These are phyloP conservation scores for Anagyrus pseudococci DNA, from an alignment of 2,888 invertebrate species.

Conservation along the genomic window DNA sequence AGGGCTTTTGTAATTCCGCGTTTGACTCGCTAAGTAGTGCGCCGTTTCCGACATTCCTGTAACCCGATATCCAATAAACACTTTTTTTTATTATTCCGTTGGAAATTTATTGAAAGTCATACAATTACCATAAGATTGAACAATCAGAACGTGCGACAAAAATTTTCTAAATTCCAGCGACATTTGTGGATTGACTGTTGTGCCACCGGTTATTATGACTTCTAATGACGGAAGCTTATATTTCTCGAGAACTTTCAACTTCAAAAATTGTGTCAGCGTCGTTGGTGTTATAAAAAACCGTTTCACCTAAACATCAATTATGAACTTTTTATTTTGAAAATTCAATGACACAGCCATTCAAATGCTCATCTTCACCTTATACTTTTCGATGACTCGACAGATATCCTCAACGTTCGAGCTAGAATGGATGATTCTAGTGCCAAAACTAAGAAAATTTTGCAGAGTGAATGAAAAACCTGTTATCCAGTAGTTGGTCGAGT, in stretches of 20 bases:
- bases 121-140: not conserved
- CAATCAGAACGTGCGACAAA: not conserved
- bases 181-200: not conserved
- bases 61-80: not conserved
- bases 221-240: constrained; percentile 6
- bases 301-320: not conserved
- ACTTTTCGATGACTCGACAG: constrained; percentile 49
- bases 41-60: not conserved
- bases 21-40: not conserved
- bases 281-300: not conserved
- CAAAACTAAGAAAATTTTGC: constrained; percentile 22
- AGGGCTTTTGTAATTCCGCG: constrained; percentile 7
- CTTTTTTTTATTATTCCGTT: too few species aligned
- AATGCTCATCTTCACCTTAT: constrained; percentile 42
- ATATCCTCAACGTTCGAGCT: constrained; percentile 42
- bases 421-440: constrained; percentile 40
- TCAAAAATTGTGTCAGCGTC: not conserved
- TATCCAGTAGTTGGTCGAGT: constrained; percentile 44
- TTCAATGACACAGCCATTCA: not conserved
- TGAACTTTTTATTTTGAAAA: not conserved
- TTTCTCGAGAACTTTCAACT: constrained; percentile 2
- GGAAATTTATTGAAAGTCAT: not conserved
- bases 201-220: not conserved
- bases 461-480: constrained; percentile 36
- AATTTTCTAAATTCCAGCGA: not conserved